Percentiles rank a stretch among this genome's conserved stretches.
Conservation (phyloP, 2,888 invertebrate species). For the Mythimna lalbum region DNA sequence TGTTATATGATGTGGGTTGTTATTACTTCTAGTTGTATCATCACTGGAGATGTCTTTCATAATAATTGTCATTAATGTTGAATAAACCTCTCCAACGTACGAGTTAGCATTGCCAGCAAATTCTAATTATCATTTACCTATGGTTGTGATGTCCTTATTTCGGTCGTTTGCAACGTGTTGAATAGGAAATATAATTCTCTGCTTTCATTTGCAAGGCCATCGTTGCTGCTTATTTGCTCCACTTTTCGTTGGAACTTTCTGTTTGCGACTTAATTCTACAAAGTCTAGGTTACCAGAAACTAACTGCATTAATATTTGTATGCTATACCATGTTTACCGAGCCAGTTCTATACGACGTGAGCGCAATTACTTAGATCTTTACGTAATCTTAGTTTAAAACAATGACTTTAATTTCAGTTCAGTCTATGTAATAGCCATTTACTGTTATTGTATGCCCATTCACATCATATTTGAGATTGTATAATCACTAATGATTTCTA, state of each 20-base stretch:
- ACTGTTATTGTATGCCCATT: conserved; percentile 42
- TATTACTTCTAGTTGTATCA: background rate
- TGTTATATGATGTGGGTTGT: background rate
- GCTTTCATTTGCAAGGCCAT: conserved; percentile 76
- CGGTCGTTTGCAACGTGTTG: conserved; percentile 55
- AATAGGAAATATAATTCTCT: conserved; percentile 71
- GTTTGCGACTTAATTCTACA: conserved; percentile 65
- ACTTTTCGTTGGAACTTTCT: conserved; percentile 78
- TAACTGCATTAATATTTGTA: conserved; percentile 32
- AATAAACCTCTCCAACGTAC: too few relatives aligned
- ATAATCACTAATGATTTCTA: conserved; percentile 29
- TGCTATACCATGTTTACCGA: conserved; percentile 28
- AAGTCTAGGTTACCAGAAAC: conserved; percentile 48
- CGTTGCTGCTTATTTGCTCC: conserved; percentile 72
- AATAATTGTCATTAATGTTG: too few relatives aligned
- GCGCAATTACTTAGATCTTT: conserved; percentile 54
- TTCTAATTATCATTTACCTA: background rate
- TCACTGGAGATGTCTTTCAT: too few relatives aligned
- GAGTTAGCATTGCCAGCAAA: background rate
- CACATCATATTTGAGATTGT: conserved; percentile 34
- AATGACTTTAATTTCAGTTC: conserved; percentile 54
- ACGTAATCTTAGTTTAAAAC: conserved; percentile 57
- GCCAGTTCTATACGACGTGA: conserved; percentile 37
- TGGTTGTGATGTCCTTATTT: conserved; percentile 35
- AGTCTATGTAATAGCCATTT: conserved; percentile 41